These are phyloP conservation scores for Phyllotreta cruciferae DNA, from an alignment of 2,888 invertebrate genomes.

Conservation along the genomic window DNA sequence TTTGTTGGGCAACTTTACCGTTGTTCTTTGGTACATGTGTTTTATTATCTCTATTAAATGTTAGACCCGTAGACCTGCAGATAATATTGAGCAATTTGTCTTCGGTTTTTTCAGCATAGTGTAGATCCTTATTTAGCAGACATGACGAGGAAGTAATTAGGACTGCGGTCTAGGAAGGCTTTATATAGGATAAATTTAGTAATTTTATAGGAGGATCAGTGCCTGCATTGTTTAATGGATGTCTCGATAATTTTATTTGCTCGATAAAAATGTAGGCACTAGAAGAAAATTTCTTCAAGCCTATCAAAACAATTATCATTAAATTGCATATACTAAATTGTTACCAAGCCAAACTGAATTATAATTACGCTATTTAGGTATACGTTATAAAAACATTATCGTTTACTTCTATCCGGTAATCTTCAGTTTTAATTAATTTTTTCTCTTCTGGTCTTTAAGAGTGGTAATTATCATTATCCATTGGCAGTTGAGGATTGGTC, in stretches of 20 bases:
- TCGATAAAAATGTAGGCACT: too few species aligned
- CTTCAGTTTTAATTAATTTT: conserved; percentile 20
- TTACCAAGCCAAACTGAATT: conserved; percentile 10
- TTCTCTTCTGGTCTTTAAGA: conserved; percentile 9
- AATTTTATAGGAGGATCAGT: too few species aligned
- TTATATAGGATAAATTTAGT: background rate
- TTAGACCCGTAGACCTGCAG: conserved; percentile 32
- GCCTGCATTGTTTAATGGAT: too few species aligned
- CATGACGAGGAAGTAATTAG: conserved; percentile 21
- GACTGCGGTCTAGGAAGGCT: conserved; percentile 3
- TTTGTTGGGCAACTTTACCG: conserved; percentile 37
- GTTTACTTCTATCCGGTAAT: conserved; percentile 18
- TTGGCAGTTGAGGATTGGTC: conserved; percentile 15
- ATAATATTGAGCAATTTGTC: conserved; percentile 40
- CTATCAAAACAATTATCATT: too few species aligned
- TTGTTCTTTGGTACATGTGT: conserved; percentile 38
- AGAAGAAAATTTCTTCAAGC: too few species aligned
- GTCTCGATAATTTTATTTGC: too few species aligned
- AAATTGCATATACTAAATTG: too few species aligned
- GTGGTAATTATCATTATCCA: conserved; percentile 17
- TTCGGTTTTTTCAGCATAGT: conserved; percentile 24
- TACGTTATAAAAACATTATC: conserved; percentile 20
- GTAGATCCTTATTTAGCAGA: conserved; percentile 17
- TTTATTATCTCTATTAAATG: conserved; percentile 42
- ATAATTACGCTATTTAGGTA: conserved; percentile 21